Evolutionary conservation across 2,797 vertebrate species (phyloP), one percentile per base, ranked within the genome.

Genomic region (Podarcis lilfordi): DNA sequence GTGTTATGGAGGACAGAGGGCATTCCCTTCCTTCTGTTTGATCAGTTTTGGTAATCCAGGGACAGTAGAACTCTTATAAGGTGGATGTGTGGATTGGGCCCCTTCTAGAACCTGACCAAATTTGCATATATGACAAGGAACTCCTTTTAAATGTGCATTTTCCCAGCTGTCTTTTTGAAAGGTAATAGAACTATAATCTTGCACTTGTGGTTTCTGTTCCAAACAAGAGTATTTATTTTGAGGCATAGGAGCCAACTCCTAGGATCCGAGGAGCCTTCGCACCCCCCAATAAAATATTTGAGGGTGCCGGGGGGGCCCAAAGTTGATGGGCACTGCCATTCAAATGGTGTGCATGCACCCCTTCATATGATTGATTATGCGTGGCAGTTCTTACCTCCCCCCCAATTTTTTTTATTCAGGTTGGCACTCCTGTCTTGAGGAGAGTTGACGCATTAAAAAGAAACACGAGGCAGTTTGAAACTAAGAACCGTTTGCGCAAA

Each of bases 11-110:
- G 68, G 21, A 55, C 5, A 1, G 75, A 92, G 92, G 88, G 77
- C 88, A 43, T 92, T 32, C 43, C 8, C 40, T 50, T 61, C 3
- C 37, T 81, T 55, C 27, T 59, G 1, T n/a, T 27, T 2, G 8
- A 13, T 13, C 71, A 4, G 55, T 89, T 55, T 82, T 72, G 27
- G 40, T 64, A 71, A 89, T 84, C 21, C 86, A 91, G 91, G 82
- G 13, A 37, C 23, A 29, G 0, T 2, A 19, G 3, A 17, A 85
- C 40, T 74, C 87, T 75, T 45, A 15, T 23, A 76, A 75, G 74
- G 40, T 37, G 89, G 76, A 74, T 37, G 27, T 64, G 79, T 1
- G 25, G 43, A 8, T n/a, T 89, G 69, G 84, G 43, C 86, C 50
- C 19, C 91, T 88, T 84, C 84, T 68, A 91, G 82, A 50, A 87